Percentiles rank a stretch among this genome's conserved stretches.
phyloP scores from a whole-genome alignment of 2,797 vertebrate genomes.

The Neopelma chrysocephalum region DNA sequence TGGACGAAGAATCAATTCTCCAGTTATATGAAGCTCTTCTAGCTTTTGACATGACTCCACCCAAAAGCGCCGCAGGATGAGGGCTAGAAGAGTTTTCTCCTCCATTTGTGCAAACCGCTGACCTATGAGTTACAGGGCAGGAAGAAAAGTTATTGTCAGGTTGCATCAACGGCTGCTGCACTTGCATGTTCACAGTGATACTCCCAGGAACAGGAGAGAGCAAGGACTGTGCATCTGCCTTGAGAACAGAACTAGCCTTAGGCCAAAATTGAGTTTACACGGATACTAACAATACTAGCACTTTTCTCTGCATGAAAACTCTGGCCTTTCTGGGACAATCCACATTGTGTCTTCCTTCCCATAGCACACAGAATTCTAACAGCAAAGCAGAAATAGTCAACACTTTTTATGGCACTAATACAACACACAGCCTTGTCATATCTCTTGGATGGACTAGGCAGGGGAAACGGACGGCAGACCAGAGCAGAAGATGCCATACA shows the following conservation, averaged over 20 bases:
- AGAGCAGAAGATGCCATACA: neutral
- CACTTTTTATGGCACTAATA: neutral
- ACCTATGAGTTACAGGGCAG: conserved; percentile 72
- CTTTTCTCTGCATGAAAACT: neutral
- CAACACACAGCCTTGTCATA: neutral
- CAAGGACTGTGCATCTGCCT: neutral
- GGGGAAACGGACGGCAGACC: neutral
- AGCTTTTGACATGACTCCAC: conserved; percentile 83
- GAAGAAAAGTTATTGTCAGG: neutral
- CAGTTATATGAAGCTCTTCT: conserved; percentile 82
- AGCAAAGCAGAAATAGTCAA: neutral
- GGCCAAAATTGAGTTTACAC: neutral
- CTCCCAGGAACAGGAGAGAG: neutral
- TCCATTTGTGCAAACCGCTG: conserved; percentile 94
- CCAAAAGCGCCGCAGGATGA: conserved; percentile 83
- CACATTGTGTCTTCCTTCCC: neutral
- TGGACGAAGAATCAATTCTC: conserved; percentile 90
- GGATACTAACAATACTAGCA: neutral
- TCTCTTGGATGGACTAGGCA: neutral
- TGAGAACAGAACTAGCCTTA: neutral
- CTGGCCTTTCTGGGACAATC: neutral
- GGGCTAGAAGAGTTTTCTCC: conserved; percentile 88
- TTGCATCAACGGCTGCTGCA: neutral
- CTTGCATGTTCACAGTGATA: neutral
- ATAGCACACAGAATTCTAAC: neutral